Evolutionary conservation across 30 jellyfish, hydroid and myxozoan genomes (phyloP).

Genomic region (Pseudorhiza aurosa): DNA sequence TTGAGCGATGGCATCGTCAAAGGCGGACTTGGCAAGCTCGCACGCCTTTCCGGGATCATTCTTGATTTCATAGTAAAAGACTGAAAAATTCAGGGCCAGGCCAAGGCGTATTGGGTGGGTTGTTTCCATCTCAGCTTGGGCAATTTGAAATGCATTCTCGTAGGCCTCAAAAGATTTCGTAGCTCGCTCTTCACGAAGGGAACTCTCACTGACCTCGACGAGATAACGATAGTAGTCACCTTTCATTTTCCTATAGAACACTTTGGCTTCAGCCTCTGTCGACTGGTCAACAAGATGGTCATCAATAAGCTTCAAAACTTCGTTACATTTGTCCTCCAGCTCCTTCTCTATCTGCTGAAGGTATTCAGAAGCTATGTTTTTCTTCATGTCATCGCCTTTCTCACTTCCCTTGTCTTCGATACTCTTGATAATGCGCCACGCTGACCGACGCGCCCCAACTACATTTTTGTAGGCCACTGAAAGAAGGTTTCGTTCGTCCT

Average conservation of each 20-base stretch:
- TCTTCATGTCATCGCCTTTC: slow-evolving; percentile 52
- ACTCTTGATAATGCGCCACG: slow-evolving; percentile 87
- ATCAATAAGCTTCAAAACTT: slow-evolving; percentile 78
- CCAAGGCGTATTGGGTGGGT: slow-evolving; percentile 98
- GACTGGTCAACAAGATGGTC: slow-evolving; percentile 62
- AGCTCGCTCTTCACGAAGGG: slow-evolving; percentile 64
- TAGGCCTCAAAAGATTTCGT: slow-evolving; percentile 84
- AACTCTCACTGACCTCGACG: slow-evolving; percentile 81
- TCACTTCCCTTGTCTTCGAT: slow-evolving; percentile 62
- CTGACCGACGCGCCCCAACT: slow-evolving; percentile 99
- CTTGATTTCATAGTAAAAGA: slow-evolving; percentile 89
- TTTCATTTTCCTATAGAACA: slow-evolving; percentile 94
- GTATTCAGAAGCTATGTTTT: slow-evolving; percentile 52
- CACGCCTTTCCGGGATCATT: slow-evolving; percentile 90
- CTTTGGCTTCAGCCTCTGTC: slow-evolving; percentile 69
- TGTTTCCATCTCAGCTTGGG: slow-evolving; percentile 51
- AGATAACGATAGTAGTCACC: slow-evolving; percentile 96
- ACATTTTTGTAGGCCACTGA: slow-evolving; percentile 99
- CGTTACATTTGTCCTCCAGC: slow-evolving; percentile 82
- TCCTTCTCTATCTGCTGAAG: slow-evolving; percentile 75
- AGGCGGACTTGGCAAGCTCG: slow-evolving; percentile 94
- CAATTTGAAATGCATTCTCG: slow-evolving; percentile 78
- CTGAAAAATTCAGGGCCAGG: slow-evolving; percentile 94
- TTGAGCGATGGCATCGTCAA: slow-evolving; percentile 97
- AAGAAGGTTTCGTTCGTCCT: slow-evolving; percentile 93